Evolutionary conservation across 2,797 vertebrate species (phyloP).

Genomic region (Diceros bicornis): DNA sequence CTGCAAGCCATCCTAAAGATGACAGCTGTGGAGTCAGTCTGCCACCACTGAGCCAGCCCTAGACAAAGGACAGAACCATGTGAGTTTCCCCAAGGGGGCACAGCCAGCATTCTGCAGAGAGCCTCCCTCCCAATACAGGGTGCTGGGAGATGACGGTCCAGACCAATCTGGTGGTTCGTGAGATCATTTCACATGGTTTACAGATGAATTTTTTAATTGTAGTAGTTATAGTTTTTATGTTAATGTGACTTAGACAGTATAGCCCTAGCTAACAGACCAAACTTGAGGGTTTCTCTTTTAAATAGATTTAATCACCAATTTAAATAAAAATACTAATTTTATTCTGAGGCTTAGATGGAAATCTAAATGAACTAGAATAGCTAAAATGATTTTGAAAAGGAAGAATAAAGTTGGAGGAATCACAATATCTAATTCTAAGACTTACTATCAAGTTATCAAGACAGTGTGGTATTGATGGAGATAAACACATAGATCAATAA

Average conservation of each 20-base stretch:
- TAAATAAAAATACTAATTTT: constrained; percentile 1
- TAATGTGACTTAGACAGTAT: neutral
- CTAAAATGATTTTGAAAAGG: neutral
- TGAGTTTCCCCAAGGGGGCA: neutral
- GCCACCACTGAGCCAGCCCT: neutral
- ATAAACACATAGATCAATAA: neutral
- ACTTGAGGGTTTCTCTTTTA: neutral
- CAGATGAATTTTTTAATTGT: neutral
- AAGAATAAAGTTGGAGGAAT: neutral
- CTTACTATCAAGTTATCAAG: neutral
- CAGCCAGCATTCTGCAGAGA: neutral
- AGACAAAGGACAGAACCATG: no score
- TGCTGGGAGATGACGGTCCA: no score
- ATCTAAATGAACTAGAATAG: neutral
- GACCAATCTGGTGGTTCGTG: neutral
- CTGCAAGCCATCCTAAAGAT: neutral
- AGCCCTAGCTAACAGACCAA: neutral
- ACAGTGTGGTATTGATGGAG: neutral
- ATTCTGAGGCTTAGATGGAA: neutral
- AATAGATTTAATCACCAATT: neutral
- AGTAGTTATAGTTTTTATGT: neutral
- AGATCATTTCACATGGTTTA: neutral
- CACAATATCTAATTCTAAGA: neutral
- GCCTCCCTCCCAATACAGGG: neutral
- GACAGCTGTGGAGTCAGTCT: neutral